Evolutionary conservation across 2,797 vertebrate genomes (phyloP).

Genomic region (Apogon talboti): DNA sequence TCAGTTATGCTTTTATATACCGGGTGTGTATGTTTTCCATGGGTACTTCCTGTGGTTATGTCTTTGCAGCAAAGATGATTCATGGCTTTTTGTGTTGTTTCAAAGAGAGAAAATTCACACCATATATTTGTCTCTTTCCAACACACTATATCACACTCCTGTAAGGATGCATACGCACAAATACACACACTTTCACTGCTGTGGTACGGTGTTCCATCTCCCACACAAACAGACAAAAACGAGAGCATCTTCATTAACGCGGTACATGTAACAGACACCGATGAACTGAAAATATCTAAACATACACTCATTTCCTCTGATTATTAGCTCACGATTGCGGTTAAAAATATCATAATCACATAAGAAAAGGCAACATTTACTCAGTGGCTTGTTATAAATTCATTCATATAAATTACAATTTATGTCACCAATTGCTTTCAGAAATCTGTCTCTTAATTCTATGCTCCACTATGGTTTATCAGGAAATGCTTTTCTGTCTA

Average conservation of each 20-base stretch:
- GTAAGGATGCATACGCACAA: slow-evolving; percentile 39
- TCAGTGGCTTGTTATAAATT: slow-evolving; percentile 50
- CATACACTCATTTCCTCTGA: slow-evolving; percentile 60
- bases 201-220: slow-evolving; percentile 66
- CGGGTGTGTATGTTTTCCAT: slow-evolving; percentile 59
- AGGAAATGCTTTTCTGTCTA: slow-evolving; percentile 52
- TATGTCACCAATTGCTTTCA: slow-evolving; percentile 55
- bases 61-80: slow-evolving; percentile 73
- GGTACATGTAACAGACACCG: slow-evolving; percentile 75
- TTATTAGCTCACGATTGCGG: slow-evolving; percentile 46
- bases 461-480: slow-evolving; percentile 49
- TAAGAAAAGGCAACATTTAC: slow-evolving; percentile 59
- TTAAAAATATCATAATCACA: slow-evolving; percentile 74
- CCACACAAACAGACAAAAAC: slow-evolving; percentile 72
- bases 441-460: slow-evolving; percentile 50
- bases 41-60: slow-evolving; percentile 73
- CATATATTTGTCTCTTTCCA: slow-evolving; percentile 68
- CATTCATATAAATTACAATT: slow-evolving; percentile 64
- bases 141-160: slow-evolving; percentile 48
- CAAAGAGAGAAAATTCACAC: slow-evolving; percentile 64
- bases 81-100: slow-evolving; percentile 72
- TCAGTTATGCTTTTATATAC: slow-evolving; percentile 44
- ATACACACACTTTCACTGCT: slow-evolving; percentile 30
- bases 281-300: slow-evolving; percentile 67
- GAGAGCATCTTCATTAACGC: slow-evolving; percentile 52